A percentile compares a stretch with the other conserved stretches of the same genome.
These are phyloP conservation scores for Deroplatys truncata DNA, from an alignment of 2,888 invertebrate genomes.

Conservation along the genomic window DNA sequence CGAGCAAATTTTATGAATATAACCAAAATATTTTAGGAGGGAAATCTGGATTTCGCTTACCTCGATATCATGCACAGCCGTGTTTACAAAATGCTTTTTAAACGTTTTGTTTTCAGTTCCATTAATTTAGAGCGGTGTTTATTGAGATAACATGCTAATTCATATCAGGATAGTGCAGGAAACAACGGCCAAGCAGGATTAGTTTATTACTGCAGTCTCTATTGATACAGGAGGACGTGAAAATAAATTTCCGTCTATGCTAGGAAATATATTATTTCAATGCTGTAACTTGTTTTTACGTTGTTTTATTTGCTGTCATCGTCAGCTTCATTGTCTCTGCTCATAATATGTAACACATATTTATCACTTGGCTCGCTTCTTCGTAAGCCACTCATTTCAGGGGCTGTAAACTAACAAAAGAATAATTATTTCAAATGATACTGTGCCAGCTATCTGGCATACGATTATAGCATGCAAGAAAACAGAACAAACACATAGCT, in stretches of 20 bases:
- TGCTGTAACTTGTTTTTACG: background rate
- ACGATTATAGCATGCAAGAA: no score
- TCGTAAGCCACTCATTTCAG: background rate
- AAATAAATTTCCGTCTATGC: background rate
- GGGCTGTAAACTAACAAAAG: background rate
- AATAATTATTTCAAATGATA: background rate
- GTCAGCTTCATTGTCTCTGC: background rate
- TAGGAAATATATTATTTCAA: background rate
- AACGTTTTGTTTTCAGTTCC: background rate
- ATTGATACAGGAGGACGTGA: background rate
- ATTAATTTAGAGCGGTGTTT: background rate
- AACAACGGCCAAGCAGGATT: background rate
- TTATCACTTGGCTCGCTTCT: background rate
- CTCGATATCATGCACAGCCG: background rate
- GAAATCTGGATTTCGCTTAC: background rate
- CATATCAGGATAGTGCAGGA: background rate
- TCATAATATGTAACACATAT: background rate
- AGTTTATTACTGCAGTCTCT: background rate
- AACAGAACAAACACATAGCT: no score
- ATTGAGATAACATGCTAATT: background rate
- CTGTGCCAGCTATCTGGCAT: no score
- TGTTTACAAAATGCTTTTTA: background rate
- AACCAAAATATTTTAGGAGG: background rate
- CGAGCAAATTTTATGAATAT: background rate
- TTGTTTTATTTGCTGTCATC: background rate